phyloP scores from a whole-genome alignment of 2,113 vertebrate species.

The Trematomus loennbergii region DNA sequence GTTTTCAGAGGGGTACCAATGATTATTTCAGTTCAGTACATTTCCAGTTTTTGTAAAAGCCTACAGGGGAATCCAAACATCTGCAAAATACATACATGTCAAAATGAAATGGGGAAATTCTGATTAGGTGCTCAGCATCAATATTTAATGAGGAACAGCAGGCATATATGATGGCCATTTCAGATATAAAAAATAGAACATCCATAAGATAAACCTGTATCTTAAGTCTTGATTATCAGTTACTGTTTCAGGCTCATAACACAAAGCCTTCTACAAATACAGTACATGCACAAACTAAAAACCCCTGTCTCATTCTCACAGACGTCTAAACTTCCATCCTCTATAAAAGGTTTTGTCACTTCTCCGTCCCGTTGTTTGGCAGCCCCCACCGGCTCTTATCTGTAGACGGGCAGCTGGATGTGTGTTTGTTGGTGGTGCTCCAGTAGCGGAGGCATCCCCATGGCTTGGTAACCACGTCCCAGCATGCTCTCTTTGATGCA shows the following conservation, averaged over 20 bases:
- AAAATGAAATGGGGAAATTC: conserved; percentile 9
- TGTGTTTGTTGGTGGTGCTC: conserved; percentile 95
- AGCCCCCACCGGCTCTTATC: conserved; percentile 80
- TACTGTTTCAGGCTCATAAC: conserved; percentile 50
- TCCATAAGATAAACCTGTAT: conserved; percentile 61
- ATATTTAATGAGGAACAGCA: conserved; percentile 50
- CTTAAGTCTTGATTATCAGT: conserved; percentile 71
- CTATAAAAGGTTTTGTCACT: conserved; percentile 44
- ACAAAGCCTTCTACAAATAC: conserved; percentile 64
- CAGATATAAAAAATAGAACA: conserved; percentile 62
- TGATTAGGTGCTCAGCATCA: conserved; percentile 54
- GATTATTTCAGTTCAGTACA: conserved; percentile 23
- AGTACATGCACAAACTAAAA: conserved; percentile 72
- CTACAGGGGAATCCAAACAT: conserved; percentile 11
- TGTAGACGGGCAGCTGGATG: conserved; percentile 95
- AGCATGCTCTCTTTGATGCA: conserved; percentile 99
- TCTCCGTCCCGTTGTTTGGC: conserved; percentile 5
- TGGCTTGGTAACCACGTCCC: conserved; percentile 93
- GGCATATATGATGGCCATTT: conserved; percentile 48
- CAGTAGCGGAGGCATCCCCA: conserved; percentile 91
- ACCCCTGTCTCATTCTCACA: conserved; percentile 59
- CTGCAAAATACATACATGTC: conserved; percentile 18
- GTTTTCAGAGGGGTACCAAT: conserved; percentile 25
- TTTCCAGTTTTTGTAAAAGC: conserved; percentile 20
- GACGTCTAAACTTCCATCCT: conserved; percentile 18